Conservation (phyloP, 2,113 vertebrate species). For the Setophaga kirtlandii region DNA sequence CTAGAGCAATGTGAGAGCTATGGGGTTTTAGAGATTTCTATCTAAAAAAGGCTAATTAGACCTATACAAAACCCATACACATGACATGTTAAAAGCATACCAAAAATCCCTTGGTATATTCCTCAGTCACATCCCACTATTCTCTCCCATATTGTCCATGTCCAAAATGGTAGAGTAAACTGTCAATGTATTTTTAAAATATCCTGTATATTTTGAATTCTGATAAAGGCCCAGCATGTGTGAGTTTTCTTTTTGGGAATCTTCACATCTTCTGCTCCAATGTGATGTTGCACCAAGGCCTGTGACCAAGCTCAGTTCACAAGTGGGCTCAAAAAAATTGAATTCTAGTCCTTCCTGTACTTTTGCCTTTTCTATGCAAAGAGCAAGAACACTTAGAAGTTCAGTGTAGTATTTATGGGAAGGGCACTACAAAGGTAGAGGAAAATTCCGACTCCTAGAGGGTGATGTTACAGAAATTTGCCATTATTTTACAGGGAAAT, state of each 20-base stretch:
- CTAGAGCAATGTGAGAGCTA: background rate
- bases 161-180: background rate
- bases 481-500: background rate
- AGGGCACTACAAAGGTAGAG: background rate
- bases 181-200: background rate
- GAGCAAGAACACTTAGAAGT: background rate
- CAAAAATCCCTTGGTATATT: background rate
- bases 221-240: rapidly evolving
- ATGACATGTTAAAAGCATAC: background rate
- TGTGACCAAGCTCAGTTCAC: background rate
- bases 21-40: background rate
- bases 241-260: background rate
- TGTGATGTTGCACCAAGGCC: background rate
- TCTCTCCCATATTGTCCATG: background rate
- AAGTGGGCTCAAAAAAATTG: background rate
- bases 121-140: background rate
- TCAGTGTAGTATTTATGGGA: background rate
- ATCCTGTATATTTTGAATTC: background rate
- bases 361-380: background rate
- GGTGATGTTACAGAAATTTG: background rate
- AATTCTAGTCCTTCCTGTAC: background rate
- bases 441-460: background rate
- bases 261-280: background rate
- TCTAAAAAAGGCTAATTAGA: background rate
- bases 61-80: background rate